A percentile compares a stretch with the other conserved stretches of the same genome.
Evolutionary conservation across 2,113 vertebrate genomes (phyloP).

Genomic region (Ascaphus truei): DNA sequence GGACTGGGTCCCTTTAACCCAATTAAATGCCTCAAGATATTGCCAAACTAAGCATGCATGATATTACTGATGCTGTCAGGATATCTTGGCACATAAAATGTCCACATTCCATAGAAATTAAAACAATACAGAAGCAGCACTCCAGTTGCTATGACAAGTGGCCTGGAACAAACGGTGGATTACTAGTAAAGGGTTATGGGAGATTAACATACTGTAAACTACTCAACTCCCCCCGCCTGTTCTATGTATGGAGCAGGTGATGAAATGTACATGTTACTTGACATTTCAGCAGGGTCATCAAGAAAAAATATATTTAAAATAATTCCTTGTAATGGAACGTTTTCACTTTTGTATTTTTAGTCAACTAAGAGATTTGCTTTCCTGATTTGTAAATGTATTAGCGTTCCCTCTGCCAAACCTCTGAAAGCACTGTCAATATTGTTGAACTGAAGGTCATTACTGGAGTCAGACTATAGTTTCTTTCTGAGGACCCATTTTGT

Average conservation of each 20-base stretch:
- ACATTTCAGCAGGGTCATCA: neutral
- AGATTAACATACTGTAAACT: neutral
- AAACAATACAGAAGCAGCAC: slow-evolving; percentile 13
- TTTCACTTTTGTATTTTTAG: neutral
- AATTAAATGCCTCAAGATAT: slow-evolving; percentile 1
- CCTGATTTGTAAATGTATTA: neutral
- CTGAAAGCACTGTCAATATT: neutral
- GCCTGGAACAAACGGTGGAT: neutral
- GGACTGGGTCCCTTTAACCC: neutral
- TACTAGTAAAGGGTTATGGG: neutral
- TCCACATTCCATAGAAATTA: slow-evolving; percentile 30
- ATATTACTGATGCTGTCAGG: slow-evolving; percentile 3
- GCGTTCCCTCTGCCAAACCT: neutral
- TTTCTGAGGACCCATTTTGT: slow-evolving; percentile 39
- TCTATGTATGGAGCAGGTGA: neutral
- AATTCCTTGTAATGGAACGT: neutral
- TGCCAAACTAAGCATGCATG: slow-evolving; percentile 16
- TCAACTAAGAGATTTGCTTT: neutral
- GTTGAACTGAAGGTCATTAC: slow-evolving; percentile 31
- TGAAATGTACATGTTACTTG: neutral
- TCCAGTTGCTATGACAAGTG: slow-evolving; percentile 8
- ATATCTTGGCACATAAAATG: slow-evolving; percentile 19
- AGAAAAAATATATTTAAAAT: neutral
- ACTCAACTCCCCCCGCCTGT: neutral
- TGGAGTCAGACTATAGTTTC: slow-evolving; percentile 38